A percentile compares a stretch with the other conserved stretches of the same genome.
phyloP scores from a whole-genome alignment of 2,113 vertebrate genomes.

The Bambusicola thoracicus region DNA sequence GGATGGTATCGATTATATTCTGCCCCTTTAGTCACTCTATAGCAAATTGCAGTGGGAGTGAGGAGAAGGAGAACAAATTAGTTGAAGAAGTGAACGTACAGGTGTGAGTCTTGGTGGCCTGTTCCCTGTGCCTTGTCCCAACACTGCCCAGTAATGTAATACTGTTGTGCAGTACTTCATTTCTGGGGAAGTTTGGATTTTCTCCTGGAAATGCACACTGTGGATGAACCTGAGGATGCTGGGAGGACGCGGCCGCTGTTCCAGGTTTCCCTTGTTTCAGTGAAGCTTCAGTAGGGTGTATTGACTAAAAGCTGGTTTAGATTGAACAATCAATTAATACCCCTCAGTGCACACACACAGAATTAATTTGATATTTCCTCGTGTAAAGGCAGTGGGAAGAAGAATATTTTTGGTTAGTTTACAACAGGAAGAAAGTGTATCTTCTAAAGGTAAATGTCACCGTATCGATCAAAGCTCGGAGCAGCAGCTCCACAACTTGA shows the following conservation, averaged over 20 bases:
- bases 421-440: not conserved
- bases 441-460: not conserved
- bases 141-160: not conserved
- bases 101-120: not conserved
- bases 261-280: not conserved
- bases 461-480: not conserved
- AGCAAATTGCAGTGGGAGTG: not conserved
- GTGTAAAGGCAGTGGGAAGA: not conserved
- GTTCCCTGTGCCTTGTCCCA: not conserved
- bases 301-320: not conserved
- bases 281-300: not conserved
- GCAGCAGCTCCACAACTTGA: not conserved
- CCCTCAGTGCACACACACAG: not conserved
- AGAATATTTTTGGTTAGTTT: not conserved
- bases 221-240: not conserved
- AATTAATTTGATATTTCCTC: slow-evolving; percentile 29
- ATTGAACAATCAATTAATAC: not conserved
- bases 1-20: not conserved
- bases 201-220: accelerated
- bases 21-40: not conserved
- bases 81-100: not conserved
- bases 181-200: not conserved
- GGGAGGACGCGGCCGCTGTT: not conserved
- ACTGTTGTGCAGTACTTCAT: not conserved
- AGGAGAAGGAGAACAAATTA: not conserved